Percentiles rank a stretch among this genome's conserved stretches.
Conservation (phyloP, 2,797 vertebrate genomes). For the Rhyacichthys aspro region DNA sequence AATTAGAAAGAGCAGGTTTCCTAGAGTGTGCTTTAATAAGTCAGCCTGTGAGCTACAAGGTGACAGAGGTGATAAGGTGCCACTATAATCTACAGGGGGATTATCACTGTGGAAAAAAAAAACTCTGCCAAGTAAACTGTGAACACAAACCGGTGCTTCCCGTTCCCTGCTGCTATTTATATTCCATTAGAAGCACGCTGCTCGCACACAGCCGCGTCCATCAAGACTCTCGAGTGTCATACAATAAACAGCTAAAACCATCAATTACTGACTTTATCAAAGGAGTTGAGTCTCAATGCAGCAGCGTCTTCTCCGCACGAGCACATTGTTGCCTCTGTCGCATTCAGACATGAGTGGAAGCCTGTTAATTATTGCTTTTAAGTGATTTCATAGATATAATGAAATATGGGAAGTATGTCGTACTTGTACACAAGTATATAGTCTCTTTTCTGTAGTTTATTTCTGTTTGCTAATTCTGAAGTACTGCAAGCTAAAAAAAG, state of each 20-base stretch:
- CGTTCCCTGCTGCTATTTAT: conserved; percentile 14
- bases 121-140: conserved; percentile 40
- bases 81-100: conserved; percentile 21
- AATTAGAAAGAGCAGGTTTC: conserved; percentile 15
- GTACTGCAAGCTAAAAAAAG: no score
- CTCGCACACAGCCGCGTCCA: conserved; percentile 6
- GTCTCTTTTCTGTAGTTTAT: no score
- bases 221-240: neutral
- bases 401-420: no score
- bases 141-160: conserved; percentile 35
- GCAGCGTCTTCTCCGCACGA: no score
- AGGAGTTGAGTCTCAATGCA: neutral
- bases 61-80: conserved; percentile 34
- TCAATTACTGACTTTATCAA: conserved; percentile 4
- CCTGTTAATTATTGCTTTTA: no score
- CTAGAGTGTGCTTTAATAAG: conserved; percentile 24
- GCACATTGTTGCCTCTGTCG: no score
- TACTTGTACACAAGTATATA: no score
- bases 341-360: no score
- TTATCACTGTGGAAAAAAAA: conserved; percentile 38
- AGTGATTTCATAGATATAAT: no score
- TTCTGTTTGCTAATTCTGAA: no score
- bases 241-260: conserved; percentile 19
- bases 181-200: conserved; percentile 31
- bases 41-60: conserved; percentile 25